Evolutionary conservation across 2,113 vertebrate species (phyloP).

Genomic region (Aepyceros melampus): DNA sequence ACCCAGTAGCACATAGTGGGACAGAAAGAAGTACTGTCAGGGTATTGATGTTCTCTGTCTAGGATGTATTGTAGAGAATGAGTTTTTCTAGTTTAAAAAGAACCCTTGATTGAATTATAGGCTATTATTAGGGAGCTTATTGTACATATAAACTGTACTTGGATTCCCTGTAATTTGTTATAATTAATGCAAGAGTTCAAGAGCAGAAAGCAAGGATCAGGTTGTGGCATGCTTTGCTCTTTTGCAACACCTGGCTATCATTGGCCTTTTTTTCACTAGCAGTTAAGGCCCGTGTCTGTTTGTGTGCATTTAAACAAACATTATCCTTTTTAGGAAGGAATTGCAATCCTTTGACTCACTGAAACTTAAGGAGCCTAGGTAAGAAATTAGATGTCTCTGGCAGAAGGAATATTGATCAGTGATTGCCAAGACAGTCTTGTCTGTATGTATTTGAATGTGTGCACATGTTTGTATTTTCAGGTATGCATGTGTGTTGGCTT

Average conservation of each 20-base stretch:
- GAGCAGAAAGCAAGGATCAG: conserved; percentile 76
- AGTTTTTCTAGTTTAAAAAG: conserved; percentile 67
- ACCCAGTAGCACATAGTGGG: background rate
- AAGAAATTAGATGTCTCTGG: conserved; percentile 52
- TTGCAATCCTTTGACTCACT: conserved; percentile 42
- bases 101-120: conserved; percentile 80
- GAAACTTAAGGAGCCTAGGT: conserved; percentile 40
- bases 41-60: background rate
- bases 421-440: background rate
- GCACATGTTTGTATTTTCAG: background rate
- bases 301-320: conserved; percentile 70
- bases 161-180: conserved; percentile 85
- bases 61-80: conserved; percentile 55
- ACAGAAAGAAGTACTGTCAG: background rate
- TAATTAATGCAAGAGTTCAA: conserved; percentile 84
- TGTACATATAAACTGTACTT: conserved; percentile 76
- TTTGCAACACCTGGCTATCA: conserved; percentile 72
- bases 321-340: conserved; percentile 68
- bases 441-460: background rate
- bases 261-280: conserved; percentile 59
- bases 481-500: background rate
- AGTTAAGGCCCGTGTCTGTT: conserved; percentile 53
- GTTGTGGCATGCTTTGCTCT: conserved; percentile 75
- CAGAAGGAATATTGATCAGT: background rate
- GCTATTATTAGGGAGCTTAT: conserved; percentile 79